Evolutionary conservation across 2,113 vertebrate species (phyloP).

Genomic region (Pluvialis apricaria): DNA sequence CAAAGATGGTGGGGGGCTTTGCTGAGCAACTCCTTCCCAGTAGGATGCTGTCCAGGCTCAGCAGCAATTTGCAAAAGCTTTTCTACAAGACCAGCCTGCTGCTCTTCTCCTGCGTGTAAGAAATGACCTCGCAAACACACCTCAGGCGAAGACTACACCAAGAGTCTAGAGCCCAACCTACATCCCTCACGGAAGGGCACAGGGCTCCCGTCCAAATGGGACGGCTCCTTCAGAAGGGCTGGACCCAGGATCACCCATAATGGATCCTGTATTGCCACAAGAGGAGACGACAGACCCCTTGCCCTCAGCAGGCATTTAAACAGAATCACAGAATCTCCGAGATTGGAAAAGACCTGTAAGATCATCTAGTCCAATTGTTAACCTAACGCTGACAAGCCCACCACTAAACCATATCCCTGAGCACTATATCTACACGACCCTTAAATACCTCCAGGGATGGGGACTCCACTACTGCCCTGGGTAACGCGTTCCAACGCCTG

Average conservation of each 20-base stretch:
- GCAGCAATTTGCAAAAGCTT: background rate
- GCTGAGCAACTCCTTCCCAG: background rate
- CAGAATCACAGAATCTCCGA: no score
- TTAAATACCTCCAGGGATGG: no score
- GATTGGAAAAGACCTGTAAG: no score
- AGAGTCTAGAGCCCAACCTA: background rate
- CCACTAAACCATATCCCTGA: no score
- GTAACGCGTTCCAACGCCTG: no score
- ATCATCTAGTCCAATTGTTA: no score
- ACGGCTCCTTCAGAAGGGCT: no score
- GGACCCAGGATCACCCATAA: rapidly evolving
- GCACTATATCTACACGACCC: no score
- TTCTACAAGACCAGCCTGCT: background rate
- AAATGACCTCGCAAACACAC: rapidly evolving
- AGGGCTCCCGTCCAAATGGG: rapidly evolving
- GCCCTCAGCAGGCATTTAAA: background rate
- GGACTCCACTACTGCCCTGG: no score
- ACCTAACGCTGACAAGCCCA: no score
- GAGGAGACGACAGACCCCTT: rapidly evolving
- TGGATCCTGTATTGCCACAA: rapidly evolving
- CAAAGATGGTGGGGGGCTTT: background rate
- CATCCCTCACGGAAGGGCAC: background rate
- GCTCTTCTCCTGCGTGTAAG: rapidly evolving
- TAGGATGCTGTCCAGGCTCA: background rate
- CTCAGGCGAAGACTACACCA: background rate